phyloP scores from a whole-genome alignment of 2,113 vertebrate genomes.

The Marmota flaviventris region DNA sequence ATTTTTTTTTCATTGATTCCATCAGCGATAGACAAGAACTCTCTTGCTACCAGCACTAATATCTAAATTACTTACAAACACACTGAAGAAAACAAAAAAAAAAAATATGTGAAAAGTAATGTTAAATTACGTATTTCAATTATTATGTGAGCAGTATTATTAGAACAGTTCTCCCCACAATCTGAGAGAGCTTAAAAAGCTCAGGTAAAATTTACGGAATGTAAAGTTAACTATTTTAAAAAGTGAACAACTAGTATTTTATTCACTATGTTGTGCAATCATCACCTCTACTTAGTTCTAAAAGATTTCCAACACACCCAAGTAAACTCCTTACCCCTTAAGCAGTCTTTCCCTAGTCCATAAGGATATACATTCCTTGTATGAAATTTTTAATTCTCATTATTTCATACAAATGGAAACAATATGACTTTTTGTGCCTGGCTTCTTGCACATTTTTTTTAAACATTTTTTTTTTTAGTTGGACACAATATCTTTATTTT shows the following conservation, averaged over 20 bases:
- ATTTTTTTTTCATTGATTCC: not conserved
- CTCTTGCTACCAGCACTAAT: not conserved
- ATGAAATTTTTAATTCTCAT: not conserved
- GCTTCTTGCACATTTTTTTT: not conserved
- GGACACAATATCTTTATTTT: too few species aligned
- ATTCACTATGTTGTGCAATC: not conserved
- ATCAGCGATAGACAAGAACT: not conserved
- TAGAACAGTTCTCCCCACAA: not conserved
- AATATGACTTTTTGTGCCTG: not conserved
- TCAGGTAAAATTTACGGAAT: not conserved
- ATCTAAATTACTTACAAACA: not conserved
- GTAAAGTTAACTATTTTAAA: not conserved
- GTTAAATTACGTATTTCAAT: conserved; percentile 4
- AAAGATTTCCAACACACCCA: not conserved
- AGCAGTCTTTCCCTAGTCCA: not conserved
- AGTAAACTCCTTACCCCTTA: not conserved
- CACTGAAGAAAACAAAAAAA: not conserved
- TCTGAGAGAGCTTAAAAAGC: not conserved
- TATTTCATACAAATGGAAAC: not conserved
- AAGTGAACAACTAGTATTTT: not conserved
- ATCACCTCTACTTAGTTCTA: not conserved
- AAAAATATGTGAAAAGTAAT: not conserved
- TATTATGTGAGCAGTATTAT: not conserved
- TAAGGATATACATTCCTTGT: not conserved
- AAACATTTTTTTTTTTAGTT: too few species aligned